Percentiles rank a stretch among this genome's conserved stretches.
Conservation (phyloP, 2,888 invertebrate genomes). For the Aleiodes testaceus region DNA sequence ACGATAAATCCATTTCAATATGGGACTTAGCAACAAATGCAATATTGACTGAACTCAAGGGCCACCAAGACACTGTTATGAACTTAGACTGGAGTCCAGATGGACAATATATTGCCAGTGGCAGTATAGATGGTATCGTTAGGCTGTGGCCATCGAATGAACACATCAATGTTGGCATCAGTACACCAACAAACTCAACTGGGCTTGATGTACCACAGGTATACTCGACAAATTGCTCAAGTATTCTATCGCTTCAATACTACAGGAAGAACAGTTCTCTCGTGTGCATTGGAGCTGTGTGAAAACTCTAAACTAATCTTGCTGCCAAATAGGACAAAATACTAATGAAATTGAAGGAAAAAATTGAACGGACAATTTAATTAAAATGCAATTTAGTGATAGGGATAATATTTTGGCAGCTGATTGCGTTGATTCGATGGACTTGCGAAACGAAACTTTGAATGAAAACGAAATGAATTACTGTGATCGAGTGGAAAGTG, state of each 20-base stretch:
- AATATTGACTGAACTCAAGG: conserved; percentile 66
- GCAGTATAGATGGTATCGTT: conserved; percentile 67
- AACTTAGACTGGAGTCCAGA: conserved; percentile 71
- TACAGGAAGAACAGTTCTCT: conserved; percentile 67
- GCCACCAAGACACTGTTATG: conserved; percentile 70
- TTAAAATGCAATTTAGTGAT: conserved; percentile 23
- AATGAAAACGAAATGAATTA: neutral
- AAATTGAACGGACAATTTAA: neutral
- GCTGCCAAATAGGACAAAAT: conserved; percentile 13
- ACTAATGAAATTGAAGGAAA: conserved; percentile 17
- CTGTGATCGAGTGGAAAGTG: conserved; percentile 17
- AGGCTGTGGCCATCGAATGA: conserved; percentile 68
- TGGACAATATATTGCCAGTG: conserved; percentile 70
- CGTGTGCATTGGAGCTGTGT: conserved; percentile 67
- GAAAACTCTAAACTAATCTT: conserved; percentile 29
- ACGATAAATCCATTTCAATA: conserved; percentile 67
- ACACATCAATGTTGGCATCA: conserved; percentile 60
- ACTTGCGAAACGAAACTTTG: neutral
- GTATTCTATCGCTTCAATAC: conserved; percentile 69
- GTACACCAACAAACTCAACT: conserved; percentile 59
- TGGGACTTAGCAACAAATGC: conserved; percentile 70
- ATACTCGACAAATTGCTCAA: conserved; percentile 68
- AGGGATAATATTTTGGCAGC: conserved; percentile 11
- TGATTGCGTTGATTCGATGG: conserved; percentile 10
- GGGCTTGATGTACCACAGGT: conserved; percentile 52